Evolutionary conservation across 2,888 invertebrate species (phyloP).

Genomic region (Sabatieria punctata): DNA sequence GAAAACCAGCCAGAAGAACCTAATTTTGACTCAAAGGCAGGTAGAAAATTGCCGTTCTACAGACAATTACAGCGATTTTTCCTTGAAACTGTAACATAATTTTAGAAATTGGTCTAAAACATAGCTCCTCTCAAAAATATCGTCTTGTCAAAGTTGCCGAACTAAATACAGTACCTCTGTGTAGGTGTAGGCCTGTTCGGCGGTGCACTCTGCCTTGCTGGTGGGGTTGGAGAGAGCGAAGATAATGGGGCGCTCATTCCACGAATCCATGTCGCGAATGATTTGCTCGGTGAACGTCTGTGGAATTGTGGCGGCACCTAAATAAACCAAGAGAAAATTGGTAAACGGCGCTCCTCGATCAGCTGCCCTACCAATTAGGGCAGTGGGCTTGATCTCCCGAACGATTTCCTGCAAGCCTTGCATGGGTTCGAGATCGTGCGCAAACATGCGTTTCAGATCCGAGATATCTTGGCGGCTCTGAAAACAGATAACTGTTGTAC

Average conservation of each 20-base stretch:
- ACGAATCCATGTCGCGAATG: slow-evolving; percentile 61
- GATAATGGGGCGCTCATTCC: slow-evolving; percentile 71
- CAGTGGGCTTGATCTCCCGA: slow-evolving; percentile 59
- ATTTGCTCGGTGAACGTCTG: slow-evolving; percentile 83
- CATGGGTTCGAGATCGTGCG: slow-evolving; percentile 56
- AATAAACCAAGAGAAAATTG: too few relatives aligned
- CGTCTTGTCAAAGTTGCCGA: too few relatives aligned
- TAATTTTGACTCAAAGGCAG: too few relatives aligned
- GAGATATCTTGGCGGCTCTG: slow-evolving; percentile 10
- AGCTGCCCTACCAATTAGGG: slow-evolving; percentile 75
- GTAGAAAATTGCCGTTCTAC: too few relatives aligned
- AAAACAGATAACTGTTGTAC: too few relatives aligned
- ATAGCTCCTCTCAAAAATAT: too few relatives aligned
- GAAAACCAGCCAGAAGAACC: too few relatives aligned
- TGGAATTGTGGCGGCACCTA: slow-evolving; percentile 75
- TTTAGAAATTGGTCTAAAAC: too few relatives aligned
- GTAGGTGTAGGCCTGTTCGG: slow-evolving; percentile 75
- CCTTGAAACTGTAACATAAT: too few relatives aligned
- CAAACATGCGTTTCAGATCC: slow-evolving; percentile 51
- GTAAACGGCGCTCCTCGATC: too few relatives aligned
- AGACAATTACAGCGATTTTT: too few relatives aligned
- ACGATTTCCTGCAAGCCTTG: slow-evolving; percentile 64
- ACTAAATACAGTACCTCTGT: slow-evolving; percentile 61
- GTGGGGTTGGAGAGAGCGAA: slow-evolving; percentile 98
- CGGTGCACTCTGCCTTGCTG: slow-evolving; percentile 95